Evolutionary conservation across 2,797 vertebrate genomes (phyloP).

Genomic region (Limosa lapponica): DNA sequence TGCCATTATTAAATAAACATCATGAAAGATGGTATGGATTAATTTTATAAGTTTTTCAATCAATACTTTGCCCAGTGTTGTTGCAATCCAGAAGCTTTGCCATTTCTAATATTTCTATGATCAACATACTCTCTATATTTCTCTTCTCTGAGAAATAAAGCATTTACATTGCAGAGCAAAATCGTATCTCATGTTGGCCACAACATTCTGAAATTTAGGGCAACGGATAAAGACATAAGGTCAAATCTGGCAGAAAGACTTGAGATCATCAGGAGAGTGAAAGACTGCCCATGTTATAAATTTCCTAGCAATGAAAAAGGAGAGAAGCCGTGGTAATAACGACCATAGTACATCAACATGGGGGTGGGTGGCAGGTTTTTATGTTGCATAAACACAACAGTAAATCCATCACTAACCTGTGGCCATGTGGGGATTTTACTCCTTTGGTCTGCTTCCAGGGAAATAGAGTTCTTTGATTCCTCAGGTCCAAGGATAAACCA

Average conservation of each 20-base stretch:
- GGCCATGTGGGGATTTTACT: neutral
- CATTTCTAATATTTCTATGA: neutral
- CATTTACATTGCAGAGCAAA: neutral
- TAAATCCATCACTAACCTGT: neutral
- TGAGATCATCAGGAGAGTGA: neutral
- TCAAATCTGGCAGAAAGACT: neutral
- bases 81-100: neutral
- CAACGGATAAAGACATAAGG: neutral
- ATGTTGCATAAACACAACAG: neutral
- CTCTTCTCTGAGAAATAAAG: neutral
- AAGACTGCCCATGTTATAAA: neutral
- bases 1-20: neutral
- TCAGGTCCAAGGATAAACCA: neutral
- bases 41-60: neutral
- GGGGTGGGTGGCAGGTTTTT: rapidly evolving
- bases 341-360: rapidly evolving
- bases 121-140: neutral
- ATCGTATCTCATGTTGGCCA: no score
- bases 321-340: neutral
- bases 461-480: neutral
- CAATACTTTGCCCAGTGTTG: neutral
- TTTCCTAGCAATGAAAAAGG: neutral
- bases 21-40: neutral
- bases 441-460: neutral
- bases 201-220: neutral